A percentile compares a stretch with the other conserved stretches of the same genome.
Evolutionary conservation across 2,888 invertebrate species (phyloP).

Genomic region (Dryobotodes eremita): DNA sequence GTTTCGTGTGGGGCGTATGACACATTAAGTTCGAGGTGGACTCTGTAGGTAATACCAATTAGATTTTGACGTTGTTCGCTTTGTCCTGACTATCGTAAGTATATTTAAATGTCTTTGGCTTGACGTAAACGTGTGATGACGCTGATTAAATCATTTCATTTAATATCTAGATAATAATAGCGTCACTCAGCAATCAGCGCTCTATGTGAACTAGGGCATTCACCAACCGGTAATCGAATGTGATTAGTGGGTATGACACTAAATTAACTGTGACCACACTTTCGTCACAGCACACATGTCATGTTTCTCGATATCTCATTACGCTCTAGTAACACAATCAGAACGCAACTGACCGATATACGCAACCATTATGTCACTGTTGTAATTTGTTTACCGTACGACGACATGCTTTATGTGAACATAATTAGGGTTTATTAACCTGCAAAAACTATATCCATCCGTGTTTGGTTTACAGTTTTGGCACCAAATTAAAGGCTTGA

Average conservation of each 20-base stretch:
- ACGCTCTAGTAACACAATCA: slow-evolving; percentile 47
- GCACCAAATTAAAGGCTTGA: background rate
- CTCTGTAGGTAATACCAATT: no score
- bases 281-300: slow-evolving; percentile 44
- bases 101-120: background rate
- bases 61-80: background rate
- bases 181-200: background rate
- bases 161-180: background rate
- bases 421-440: background rate
- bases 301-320: slow-evolving; percentile 44
- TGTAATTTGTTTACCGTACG: slow-evolving; percentile 1
- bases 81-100: background rate
- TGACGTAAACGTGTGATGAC: background rate
- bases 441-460: background rate
- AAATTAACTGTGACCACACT: slow-evolving; percentile 52
- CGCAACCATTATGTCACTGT: slow-evolving; percentile 52
- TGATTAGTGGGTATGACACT: slow-evolving; percentile 23
- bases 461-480: background rate
- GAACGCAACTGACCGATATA: slow-evolving; percentile 45
- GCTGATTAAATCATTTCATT: background rate
- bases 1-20: no score
- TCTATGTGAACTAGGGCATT: slow-evolving; percentile 29
- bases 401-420: background rate
- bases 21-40: no score
- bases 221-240: slow-evolving; percentile 21